Evolutionary conservation across 1,140 invertebrate genomes (phyloP), one percentile per base, ranked within the genome.

Genomic region (Eriocheir sinensis): DNA sequence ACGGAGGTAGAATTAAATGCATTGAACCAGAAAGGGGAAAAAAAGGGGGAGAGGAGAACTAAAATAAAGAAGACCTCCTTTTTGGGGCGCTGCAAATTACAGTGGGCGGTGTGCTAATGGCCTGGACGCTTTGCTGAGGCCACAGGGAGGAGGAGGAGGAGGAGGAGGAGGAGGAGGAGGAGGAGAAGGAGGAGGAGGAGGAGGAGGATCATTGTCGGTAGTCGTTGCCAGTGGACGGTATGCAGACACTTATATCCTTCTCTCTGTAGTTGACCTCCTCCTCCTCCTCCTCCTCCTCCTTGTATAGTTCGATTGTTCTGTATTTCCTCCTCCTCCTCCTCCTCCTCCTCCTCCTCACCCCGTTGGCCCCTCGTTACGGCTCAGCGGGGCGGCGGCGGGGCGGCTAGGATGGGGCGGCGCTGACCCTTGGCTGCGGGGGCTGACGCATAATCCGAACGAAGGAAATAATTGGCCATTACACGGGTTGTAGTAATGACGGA

Each of bases 401-500:
- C n/a, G n/a, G n/a, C n/a, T n/a, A n/a, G n/a, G n/a, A n/a, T n/a
- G 60, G n/a, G 60, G 60, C 60, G 60, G n/a, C 12, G n/a, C 60
- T 72, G 27, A 72, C 60, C 60, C 60, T n/a, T 12, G 60, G 48
- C 48, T 72, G 40, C 2, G 44, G 86, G 86, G 44, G 81, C 80
- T 85, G 80, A 93, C n/a, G 81, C 32, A 93, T 93, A 93, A 93
- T 93, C 80, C 44, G 41, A 3, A 48, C 88, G 81, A 34, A 88
- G 44, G 41, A 88, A 93, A 93, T 93, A 93, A 93, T 93, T 88
- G 92, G 83, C 81, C 92, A 93, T 93, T 93, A 93, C 92, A 93
- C 92, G 48, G 81, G 40, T 32, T 48, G 41, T 80, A 91, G 90
- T 91, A 88, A 93, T 72, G 92, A 86, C 36, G 80, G 40, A 53